Percentiles rank a stretch among this genome's conserved stretches.
These are phyloP conservation scores for Pinna nobilis DNA, from an alignment of 1,140 invertebrate species.

Conservation along the genomic window DNA sequence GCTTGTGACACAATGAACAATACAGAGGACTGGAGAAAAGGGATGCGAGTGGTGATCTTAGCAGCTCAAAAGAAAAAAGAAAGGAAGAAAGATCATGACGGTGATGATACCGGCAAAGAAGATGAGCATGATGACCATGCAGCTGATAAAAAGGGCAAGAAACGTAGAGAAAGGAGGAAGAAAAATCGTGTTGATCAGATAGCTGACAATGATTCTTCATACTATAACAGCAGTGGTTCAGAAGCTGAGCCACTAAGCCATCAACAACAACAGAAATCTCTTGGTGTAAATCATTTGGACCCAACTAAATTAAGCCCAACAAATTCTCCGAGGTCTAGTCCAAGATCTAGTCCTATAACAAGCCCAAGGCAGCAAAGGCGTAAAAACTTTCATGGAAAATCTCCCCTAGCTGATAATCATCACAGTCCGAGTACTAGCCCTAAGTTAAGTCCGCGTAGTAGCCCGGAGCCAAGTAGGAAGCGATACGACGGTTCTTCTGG, in stretches of 20 bases:
- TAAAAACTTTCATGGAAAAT: slow-evolving; percentile 60
- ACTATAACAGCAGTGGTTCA: slow-evolving; percentile 69
- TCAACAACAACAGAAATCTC: slow-evolving; percentile 49
- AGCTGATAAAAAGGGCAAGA: slow-evolving; percentile 65
- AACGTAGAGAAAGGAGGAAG: slow-evolving; percentile 59
- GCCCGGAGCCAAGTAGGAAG: slow-evolving; percentile 64
- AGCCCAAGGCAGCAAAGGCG: slow-evolving; percentile 63
- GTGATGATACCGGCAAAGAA: slow-evolving; percentile 49
- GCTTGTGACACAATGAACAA: slow-evolving; percentile 80
- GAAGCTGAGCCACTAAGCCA: slow-evolving; percentile 57
- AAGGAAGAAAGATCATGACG: slow-evolving; percentile 54
- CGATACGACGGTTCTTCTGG: slow-evolving; percentile 55
- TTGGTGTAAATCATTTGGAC: slow-evolving; percentile 52
- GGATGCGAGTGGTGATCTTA: slow-evolving; percentile 76
- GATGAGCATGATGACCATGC: slow-evolving; percentile 54
- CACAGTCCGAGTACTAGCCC: slow-evolving; percentile 53
- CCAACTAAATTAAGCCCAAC: slow-evolving; percentile 57
- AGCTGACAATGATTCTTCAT: slow-evolving; percentile 64
- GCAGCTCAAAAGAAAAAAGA: slow-evolving; percentile 66
- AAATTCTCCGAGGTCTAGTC: slow-evolving; percentile 54
- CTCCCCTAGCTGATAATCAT: slow-evolving; percentile 59
- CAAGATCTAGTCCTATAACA: slow-evolving; percentile 64
- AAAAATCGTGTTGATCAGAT: slow-evolving; percentile 66
- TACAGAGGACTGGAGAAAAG: slow-evolving; percentile 75
- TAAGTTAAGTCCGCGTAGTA: slow-evolving; percentile 65